These are phyloP conservation scores for Hyles vespertilio DNA, from an alignment of 1,140 invertebrate genomes.

Conservation along the genomic window DNA sequence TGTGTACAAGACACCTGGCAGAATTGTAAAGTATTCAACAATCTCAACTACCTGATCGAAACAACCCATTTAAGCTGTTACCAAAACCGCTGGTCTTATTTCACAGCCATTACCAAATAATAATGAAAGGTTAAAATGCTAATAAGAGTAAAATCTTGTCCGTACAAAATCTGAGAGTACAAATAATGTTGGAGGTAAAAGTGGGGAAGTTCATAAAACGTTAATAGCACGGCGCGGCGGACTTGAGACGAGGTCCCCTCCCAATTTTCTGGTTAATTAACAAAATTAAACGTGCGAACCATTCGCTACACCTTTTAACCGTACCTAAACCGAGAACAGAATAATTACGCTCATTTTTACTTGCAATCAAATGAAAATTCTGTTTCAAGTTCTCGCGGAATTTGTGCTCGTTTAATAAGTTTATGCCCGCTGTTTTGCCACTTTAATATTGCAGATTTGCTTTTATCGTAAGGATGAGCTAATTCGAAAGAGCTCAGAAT, in stretches of 20 bases:
- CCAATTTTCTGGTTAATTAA: slow-evolving; percentile 60
- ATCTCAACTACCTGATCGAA: no score
- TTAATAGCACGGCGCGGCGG: slow-evolving; percentile 22
- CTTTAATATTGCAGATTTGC: slow-evolving; percentile 16
- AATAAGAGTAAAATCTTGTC: not conserved
- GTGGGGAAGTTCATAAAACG: slow-evolving; percentile 20
- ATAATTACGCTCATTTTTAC: slow-evolving; percentile 52
- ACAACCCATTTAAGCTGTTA: no score
- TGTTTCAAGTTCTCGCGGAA: slow-evolving; percentile 23
- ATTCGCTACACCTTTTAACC: slow-evolving; percentile 44
- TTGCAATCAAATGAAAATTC: slow-evolving; percentile 46
- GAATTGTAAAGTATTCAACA: no score
- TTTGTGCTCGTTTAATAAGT: slow-evolving; percentile 33
- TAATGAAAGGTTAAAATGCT: no score
- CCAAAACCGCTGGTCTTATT: no score
- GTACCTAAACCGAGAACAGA: slow-evolving; percentile 43
- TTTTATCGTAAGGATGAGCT: not conserved
- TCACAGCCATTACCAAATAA: no score
- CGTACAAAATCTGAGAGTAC: not conserved
- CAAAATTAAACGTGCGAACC: slow-evolving; percentile 52
- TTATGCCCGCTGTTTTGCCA: slow-evolving; percentile 21
- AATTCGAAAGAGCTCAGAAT: no score
- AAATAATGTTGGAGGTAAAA: not conserved
- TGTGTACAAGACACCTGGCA: no score
- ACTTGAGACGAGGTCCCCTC: slow-evolving; percentile 26